Conservation (phyloP, 2,888 invertebrate genomes). For the Platycheirus albimanus region DNA sequence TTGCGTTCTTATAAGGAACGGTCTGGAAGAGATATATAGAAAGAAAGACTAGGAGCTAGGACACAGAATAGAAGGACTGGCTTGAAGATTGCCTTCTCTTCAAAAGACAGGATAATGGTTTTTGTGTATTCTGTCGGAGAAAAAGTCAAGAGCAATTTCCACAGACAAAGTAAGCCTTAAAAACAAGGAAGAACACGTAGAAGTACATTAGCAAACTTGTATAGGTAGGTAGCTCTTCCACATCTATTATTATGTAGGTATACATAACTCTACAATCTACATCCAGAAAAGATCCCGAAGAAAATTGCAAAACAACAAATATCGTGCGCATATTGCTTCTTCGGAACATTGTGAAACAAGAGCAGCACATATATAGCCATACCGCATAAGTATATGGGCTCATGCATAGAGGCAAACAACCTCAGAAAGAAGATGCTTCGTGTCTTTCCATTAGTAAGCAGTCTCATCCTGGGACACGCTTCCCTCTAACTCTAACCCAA, state of each 20-base stretch:
- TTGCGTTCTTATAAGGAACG: slow-evolving; percentile 47
- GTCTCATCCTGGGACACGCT: slow-evolving; percentile 52
- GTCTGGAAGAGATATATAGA: too few relatives aligned
- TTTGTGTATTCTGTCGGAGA: slow-evolving; percentile 26
- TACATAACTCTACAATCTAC: too few relatives aligned
- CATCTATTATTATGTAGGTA: too few relatives aligned
- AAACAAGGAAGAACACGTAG: slow-evolving; percentile 65
- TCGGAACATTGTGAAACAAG: slow-evolving; percentile 34
- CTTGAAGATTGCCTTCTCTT: slow-evolving; percentile 5
- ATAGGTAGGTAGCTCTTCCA: neutral
- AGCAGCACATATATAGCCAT: too few relatives aligned
- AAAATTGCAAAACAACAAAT: slow-evolving; percentile 26
- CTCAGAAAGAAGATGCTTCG: slow-evolving; percentile 62
- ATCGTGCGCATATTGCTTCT: slow-evolving; percentile 45
- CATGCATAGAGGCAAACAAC: slow-evolving; percentile 64
- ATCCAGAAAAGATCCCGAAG: neutral
- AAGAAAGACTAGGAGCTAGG: slow-evolving; percentile 20
- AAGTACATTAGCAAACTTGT: slow-evolving; percentile 57
- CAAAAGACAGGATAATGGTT: slow-evolving; percentile 57
- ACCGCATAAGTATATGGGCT: neutral
- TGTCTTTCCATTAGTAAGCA: slow-evolving; percentile 64
- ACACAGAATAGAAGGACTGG: slow-evolving; percentile 2
- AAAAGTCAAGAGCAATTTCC: slow-evolving; percentile 63
- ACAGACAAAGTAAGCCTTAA: slow-evolving; percentile 38
- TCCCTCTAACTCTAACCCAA: slow-evolving; percentile 36